Conservation (phyloP, 92 coral and sea anemone species). For the Zoanthus solanderi region DNA sequence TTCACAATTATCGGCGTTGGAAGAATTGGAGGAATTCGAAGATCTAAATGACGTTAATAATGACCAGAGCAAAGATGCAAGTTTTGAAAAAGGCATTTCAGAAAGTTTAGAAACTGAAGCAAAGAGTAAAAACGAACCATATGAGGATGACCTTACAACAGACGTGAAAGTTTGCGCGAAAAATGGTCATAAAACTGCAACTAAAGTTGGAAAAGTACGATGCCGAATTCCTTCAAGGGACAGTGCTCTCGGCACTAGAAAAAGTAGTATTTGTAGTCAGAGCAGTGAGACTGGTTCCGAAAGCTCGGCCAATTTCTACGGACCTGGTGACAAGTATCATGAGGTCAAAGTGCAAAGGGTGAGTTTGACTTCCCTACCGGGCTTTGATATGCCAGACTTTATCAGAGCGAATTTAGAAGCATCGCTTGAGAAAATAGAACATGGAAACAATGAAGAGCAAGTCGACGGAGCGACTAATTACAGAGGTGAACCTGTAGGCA, state of each 20-base stretch:
- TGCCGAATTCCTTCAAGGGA: slow-evolving; percentile 45
- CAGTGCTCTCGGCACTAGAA: slow-evolving; percentile 5
- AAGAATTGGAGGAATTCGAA: slow-evolving; percentile 32
- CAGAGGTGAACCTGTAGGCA: not conserved
- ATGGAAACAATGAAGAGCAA: not conserved
- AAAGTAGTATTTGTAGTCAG: slow-evolving; percentile 17
- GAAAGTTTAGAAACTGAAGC: not conserved
- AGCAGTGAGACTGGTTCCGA: slow-evolving; percentile 44
- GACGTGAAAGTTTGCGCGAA: not conserved
- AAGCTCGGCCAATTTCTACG: slow-evolving; percentile 29
- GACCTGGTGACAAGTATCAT: slow-evolving; percentile 44
- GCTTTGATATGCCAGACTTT: slow-evolving; percentile 34
- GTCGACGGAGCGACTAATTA: not conserved
- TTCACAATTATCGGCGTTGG: slow-evolving; percentile 44
- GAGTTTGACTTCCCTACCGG: slow-evolving; percentile 34
- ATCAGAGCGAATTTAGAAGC: slow-evolving; percentile 34
- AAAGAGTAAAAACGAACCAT: not conserved
- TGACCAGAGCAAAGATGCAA: not conserved
- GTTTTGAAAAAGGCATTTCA: not conserved
- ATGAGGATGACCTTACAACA: not conserved
- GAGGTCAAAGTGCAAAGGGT: slow-evolving; percentile 34
- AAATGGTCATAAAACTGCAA: slow-evolving; percentile 3
- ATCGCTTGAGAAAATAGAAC: slow-evolving; percentile 28
- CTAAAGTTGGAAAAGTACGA: slow-evolving; percentile 1
- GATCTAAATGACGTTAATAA: not conserved